These are phyloP conservation scores for Procavia capensis DNA, from an alignment of 2,113 vertebrate genomes.

Conservation along the genomic window DNA sequence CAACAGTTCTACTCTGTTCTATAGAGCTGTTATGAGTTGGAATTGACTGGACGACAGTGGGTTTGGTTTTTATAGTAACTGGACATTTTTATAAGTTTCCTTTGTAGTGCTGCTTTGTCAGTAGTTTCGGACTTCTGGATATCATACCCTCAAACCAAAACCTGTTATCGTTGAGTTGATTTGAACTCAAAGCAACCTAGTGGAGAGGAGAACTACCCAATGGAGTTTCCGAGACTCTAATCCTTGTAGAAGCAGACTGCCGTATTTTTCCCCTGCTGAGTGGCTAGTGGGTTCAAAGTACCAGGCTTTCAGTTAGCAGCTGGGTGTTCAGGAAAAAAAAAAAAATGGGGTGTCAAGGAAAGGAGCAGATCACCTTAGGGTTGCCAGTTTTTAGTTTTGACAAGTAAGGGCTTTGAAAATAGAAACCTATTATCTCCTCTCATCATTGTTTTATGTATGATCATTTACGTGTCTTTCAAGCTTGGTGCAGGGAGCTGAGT, in stretches of 20 bases:
- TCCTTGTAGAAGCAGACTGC: not conserved
- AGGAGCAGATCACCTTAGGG: not conserved
- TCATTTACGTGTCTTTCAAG: not conserved
- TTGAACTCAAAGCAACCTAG: not conserved
- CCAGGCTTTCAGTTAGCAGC: not conserved
- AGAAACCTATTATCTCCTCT: not conserved
- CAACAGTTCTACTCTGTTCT: too few species aligned
- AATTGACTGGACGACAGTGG: too few species aligned
- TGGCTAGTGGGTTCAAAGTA: not conserved
- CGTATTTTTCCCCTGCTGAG: not conserved
- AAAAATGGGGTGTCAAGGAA: not conserved
- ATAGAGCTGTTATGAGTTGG: too few species aligned
- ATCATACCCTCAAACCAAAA: not conserved
- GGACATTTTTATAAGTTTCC: not conserved
- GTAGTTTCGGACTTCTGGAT: not conserved
- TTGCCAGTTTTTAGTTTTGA: conserved; percentile 16
- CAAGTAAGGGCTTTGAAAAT: not conserved
- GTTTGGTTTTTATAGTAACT: too few species aligned
- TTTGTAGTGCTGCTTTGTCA: not conserved
- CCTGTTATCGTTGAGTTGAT: not conserved
- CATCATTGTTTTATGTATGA: not conserved
- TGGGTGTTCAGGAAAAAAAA: not conserved
- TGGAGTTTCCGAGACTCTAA: not conserved
- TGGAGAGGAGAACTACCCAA: not conserved
- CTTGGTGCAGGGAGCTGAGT: not conserved